These are phyloP conservation scores for Cenopis cana DNA, from an alignment of 2,888 invertebrate species.

Conservation along the genomic window DNA sequence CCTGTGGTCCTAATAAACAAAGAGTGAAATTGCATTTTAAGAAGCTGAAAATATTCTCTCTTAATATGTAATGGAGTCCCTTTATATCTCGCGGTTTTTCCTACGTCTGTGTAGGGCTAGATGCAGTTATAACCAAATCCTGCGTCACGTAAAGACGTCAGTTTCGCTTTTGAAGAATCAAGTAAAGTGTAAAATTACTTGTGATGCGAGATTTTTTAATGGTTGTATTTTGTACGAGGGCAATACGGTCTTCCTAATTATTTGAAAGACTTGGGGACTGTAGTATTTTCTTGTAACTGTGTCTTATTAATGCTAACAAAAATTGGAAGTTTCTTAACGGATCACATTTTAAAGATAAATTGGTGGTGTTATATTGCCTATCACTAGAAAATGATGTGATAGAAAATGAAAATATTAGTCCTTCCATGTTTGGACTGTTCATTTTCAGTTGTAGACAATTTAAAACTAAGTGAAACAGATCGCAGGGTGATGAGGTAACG, in stretches of 20 bases:
- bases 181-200: constrained; percentile 26
- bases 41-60: background rate
- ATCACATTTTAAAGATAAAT: background rate
- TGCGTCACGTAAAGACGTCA: constrained; percentile 1
- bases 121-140: constrained; percentile 26
- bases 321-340: constrained; percentile 14
- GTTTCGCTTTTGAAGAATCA: background rate
- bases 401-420: constrained; percentile 13
- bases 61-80: constrained; percentile 21
- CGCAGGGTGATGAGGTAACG: constrained; percentile 28
- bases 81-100: constrained; percentile 21
- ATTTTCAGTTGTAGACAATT: constrained; percentile 26
- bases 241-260: constrained; percentile 20
- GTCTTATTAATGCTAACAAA: constrained; percentile 18
- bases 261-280: constrained; percentile 19
- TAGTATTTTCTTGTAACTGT: constrained; percentile 24
- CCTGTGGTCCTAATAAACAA: background rate
- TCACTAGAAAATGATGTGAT: constrained; percentile 3
- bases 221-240: constrained; percentile 22
- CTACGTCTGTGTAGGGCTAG: background rate
- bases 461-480: constrained; percentile 21
- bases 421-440: constrained; percentile 6
- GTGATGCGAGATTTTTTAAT: constrained; percentile 12
- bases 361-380: constrained; percentile 23
- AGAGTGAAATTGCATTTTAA: constrained; percentile 25